These are phyloP conservation scores for Dorcus parallelipipedus DNA, from an alignment of 2,888 invertebrate species.

Conservation along the genomic window DNA sequence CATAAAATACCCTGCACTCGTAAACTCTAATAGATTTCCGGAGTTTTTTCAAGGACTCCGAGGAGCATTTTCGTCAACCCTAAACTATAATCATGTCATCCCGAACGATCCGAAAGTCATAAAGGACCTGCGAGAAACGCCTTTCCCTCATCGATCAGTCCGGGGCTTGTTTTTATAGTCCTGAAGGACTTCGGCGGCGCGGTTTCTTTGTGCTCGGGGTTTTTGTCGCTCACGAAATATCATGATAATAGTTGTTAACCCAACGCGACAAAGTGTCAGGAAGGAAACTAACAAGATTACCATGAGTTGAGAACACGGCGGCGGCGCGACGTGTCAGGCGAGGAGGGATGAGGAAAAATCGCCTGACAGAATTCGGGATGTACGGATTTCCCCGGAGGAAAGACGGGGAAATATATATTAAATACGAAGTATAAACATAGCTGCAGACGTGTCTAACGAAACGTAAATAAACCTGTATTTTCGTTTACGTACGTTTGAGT, in stretches of 20 bases:
- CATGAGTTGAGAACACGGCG: neutral
- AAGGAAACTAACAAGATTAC: too few relatives aligned
- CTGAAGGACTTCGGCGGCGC: neutral
- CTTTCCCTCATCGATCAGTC: neutral
- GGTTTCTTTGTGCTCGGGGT: neutral
- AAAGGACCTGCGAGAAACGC: neutral
- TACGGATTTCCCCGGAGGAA: neutral
- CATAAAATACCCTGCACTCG: neutral
- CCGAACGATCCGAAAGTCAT: neutral
- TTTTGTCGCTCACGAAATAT: neutral
- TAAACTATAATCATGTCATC: conserved; percentile 2
- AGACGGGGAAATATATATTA: neutral
- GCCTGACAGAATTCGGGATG: neutral
- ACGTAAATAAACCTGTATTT: too few relatives aligned
- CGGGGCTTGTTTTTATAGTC: neutral
- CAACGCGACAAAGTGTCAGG: too few relatives aligned
- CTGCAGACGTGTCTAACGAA: too few relatives aligned
- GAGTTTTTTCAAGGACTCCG: neutral
- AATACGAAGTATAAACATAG: neutral
- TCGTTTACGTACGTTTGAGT: too few relatives aligned
- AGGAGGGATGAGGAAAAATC: neutral
- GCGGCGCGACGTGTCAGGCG: neutral
- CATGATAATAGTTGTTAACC: neutral
- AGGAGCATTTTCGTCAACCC: neutral
- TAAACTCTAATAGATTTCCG: too few relatives aligned